phyloP scores from a whole-genome alignment of 2,888 invertebrate species.

The Pseudococcus jackbeardsleyi region DNA sequence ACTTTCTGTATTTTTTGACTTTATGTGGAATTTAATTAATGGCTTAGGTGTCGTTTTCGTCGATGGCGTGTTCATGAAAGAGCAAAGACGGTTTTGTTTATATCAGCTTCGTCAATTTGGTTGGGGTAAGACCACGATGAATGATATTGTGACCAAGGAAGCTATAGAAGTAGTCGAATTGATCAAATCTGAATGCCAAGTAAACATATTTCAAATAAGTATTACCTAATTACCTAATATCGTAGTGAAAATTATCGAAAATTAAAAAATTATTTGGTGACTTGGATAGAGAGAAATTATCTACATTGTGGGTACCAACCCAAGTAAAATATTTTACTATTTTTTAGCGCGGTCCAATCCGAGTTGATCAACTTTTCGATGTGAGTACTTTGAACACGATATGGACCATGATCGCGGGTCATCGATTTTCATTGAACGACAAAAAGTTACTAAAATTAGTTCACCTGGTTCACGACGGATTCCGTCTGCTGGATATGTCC shows the following conservation, averaged over 20 bases:
- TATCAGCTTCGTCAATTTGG: slow-evolving; percentile 78
- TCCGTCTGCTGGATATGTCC: slow-evolving; percentile 76
- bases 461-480: slow-evolving; percentile 75
- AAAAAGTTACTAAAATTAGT: slow-evolving; percentile 73
- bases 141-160: slow-evolving; percentile 75
- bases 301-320: neutral
- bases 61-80: slow-evolving; percentile 78
- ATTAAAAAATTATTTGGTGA: neutral
- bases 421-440: slow-evolving; percentile 74
- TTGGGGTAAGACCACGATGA: slow-evolving; percentile 76
- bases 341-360: slow-evolving; percentile 69
- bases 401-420: slow-evolving; percentile 78
- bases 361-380: slow-evolving; percentile 74
- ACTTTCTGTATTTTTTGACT: too few relatives aligned
- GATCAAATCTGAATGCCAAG: slow-evolving; percentile 57
- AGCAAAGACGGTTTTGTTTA: slow-evolving; percentile 78
- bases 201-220: neutral
- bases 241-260: neutral
- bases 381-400: slow-evolving; percentile 78
- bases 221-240: neutral
- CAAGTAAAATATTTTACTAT: slow-evolving; percentile 2
- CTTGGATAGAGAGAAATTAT: neutral
- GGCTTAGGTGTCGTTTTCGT: slow-evolving; percentile 75
- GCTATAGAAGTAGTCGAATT: slow-evolving; percentile 71
- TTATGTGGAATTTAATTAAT: too few relatives aligned